Conservation (phyloP, 2,888 invertebrate species). For the Isoperla grammatica region DNA sequence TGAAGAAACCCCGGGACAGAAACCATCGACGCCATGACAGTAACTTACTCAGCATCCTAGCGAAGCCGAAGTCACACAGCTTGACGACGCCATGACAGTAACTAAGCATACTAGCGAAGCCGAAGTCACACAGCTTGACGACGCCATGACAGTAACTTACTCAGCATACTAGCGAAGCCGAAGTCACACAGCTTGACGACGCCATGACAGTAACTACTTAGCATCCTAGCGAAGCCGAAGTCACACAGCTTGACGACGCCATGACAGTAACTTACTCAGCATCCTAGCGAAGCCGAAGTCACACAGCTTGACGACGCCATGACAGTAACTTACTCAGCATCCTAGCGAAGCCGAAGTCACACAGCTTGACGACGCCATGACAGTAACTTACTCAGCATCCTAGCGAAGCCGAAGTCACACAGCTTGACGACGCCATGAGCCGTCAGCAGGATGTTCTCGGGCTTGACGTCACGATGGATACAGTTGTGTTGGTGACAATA, state of each 20-base stretch:
- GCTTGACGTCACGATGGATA: conserved; percentile 96
- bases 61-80: conserved; percentile 98
- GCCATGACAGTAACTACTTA: conserved; percentile 91
- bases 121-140: conserved; percentile 97
- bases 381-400: conserved; percentile 73
- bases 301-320: conserved; percentile 94
- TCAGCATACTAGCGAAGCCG: conserved; percentile 95
- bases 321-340: conserved; percentile 82
- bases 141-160: conserved; percentile 89
- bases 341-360: conserved; percentile 98
- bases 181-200: conserved; percentile 97
- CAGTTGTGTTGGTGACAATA: conserved; percentile 97
- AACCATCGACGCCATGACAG: no score
- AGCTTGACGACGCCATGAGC: conserved; percentile 90
- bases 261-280: no score
- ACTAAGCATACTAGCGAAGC: conserved; percentile 95
- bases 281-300: conserved; percentile 99
- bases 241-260: conserved; percentile 97
- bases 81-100: conserved; percentile 83
- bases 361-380: conserved; percentile 86
- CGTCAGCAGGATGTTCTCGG: conserved; percentile 95
- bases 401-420: conserved; percentile 98
- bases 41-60: conserved; percentile 83
- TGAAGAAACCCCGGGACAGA: no score
- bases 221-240: conserved; percentile 96